phyloP scores from a whole-genome alignment of 2,797 vertebrate genomes.

The Dendrocincla fuliginosa region DNA sequence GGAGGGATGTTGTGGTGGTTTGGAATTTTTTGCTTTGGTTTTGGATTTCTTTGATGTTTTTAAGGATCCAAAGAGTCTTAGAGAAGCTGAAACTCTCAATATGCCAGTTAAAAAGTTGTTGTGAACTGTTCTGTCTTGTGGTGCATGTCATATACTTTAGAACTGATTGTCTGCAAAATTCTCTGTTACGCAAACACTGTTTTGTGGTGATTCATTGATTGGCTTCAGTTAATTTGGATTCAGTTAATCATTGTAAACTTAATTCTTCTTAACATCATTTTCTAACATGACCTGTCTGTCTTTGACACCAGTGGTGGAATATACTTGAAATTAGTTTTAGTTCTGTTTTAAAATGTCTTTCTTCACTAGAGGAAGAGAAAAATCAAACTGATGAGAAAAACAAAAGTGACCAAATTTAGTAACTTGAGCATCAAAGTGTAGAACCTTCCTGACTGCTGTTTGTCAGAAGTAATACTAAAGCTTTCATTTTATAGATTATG shows the following conservation, averaged over 20 bases:
- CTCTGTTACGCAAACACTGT: not conserved
- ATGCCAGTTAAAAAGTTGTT: not conserved
- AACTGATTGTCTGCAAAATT: not conserved
- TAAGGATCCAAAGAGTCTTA: not conserved
- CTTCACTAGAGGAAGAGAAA: not conserved
- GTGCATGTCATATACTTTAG: not conserved
- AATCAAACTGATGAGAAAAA: not conserved
- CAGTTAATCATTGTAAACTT: not conserved
- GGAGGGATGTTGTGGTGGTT: not conserved
- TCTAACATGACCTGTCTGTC: not conserved
- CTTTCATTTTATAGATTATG: not conserved
- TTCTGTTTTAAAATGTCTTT: not conserved
- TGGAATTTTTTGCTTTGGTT: not conserved
- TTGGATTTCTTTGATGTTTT: not conserved
- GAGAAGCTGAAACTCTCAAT: not conserved
- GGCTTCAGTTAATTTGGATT: not conserved
- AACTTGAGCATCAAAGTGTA: not conserved
- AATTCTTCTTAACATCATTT: not conserved
- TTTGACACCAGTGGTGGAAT: not conserved
- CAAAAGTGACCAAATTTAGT: not conserved
- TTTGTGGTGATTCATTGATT: not conserved
- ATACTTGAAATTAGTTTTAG: not conserved
- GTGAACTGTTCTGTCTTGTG: not conserved
- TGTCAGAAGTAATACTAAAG: not conserved
- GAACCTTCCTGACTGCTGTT: not conserved